A percentile compares a stretch with the other conserved stretches of the same genome.
Conservation (phyloP, 2,797 vertebrate species). For the Spinus pinus region DNA sequence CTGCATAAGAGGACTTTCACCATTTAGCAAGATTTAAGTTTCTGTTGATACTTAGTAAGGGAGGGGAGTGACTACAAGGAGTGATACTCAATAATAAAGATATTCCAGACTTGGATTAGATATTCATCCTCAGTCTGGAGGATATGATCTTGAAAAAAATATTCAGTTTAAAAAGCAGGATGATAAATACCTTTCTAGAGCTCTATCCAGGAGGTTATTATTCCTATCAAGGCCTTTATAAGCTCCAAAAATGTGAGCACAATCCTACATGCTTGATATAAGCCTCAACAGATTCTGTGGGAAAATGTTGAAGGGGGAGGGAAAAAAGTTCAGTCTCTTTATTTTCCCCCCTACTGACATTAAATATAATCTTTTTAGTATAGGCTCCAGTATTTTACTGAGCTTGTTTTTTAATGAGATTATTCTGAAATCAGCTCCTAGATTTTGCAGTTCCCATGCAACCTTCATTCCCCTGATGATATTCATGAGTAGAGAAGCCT, state of each 20-base stretch:
- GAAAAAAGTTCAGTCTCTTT: background rate
- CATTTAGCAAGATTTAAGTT: background rate
- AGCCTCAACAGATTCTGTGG: background rate
- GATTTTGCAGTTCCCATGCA: background rate
- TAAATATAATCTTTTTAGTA: background rate
- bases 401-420: background rate
- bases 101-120: background rate
- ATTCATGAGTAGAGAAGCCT: background rate
- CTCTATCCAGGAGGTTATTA: background rate
- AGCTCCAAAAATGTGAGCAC: background rate
- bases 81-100: rapidly evolving
- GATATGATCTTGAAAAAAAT: background rate
- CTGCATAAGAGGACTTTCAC: background rate
- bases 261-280: background rate
- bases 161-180: background rate
- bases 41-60: background rate
- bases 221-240: background rate
- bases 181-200: background rate
- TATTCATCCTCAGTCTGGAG: background rate
- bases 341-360: background rate
- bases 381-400: background rate
- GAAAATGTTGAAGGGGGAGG: background rate
- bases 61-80: background rate
- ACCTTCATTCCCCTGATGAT: background rate
- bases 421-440: background rate